Base-by-base conservation (phyloP, 2,797 vertebrate species). In the Chrosomus eos region DNA sequence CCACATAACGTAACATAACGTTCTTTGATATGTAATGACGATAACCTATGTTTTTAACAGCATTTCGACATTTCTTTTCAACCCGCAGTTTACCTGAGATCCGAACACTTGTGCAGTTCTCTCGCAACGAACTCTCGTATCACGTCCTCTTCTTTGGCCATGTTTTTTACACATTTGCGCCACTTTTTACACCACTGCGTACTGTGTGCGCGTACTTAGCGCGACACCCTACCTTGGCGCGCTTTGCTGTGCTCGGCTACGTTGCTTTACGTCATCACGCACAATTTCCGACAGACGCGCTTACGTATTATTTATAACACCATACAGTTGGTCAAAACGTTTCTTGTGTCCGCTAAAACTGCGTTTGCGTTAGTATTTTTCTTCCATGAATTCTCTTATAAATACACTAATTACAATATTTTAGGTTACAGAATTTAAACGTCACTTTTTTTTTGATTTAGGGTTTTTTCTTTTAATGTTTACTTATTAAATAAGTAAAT, bases 71-170 rank as follows among this genome's bases (percentile, higher is more conserved):
- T 5, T 77, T 23, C 23, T 2, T 33, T 51, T 28, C 1, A 23
- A 10, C n/a, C 13, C 51, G 6, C 5, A 0, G 10, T 4, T 48
- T 92, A 95, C 95, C 95, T 94, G 21, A 95, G 85, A 66, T 95
- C 92, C 4, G 90, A 76, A 33, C 90, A 89, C 8, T 80, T 51
- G 0, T 87, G 73, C 16, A 95, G 92, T 36, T 94, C 83, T 9
- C 21, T 72, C 1, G 82, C 45, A 19, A 95, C 91, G 68, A 95
- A 95, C 16, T 6, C 87, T 19, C 92, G 91, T 7, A 94, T 86
- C 11, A 3, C 23, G 23, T 90, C 90, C 6, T 84, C 80, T 1
- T 90, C 40, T 0, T 90, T 87, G 73, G 84, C 81, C 93, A 91
- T 93, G 7, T 14, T 45, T 19, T 48, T 51, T n/a, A 21, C 43